Evolutionary conservation across 2,888 invertebrate genomes (phyloP), one percentile per base, ranked within the genome.

Genomic region (Temnothorax unifasciatus): DNA sequence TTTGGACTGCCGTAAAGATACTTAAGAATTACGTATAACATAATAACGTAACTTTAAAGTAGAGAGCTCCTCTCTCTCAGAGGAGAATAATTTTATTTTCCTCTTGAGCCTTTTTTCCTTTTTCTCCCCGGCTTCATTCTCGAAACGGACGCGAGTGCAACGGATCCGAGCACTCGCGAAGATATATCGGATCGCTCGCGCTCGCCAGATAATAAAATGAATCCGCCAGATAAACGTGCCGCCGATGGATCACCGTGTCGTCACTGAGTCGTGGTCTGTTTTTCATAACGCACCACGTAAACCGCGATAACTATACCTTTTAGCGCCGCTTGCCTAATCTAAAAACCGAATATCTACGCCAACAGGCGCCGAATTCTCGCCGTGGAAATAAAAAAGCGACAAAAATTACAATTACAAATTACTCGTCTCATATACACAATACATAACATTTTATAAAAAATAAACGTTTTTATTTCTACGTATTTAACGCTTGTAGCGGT

Each of bases 201-300:
- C 74, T 76, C 75, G 68, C 54, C 41, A 77, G 76, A 77, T 77
- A 77, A 77, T 77, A 52, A 66, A 76, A 77, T 77, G 13, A 82
- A 85, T 82, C 84, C 61, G 52, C 38, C 57, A 57, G 86, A 85
- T 89, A 85, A 86, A 64, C 76, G 73, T 64, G 21, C 66, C 41
- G 54, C 29, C 76, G 86, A 90, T 84, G 76, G 85, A 87, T 88
- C 90, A 61, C 44, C 54, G 21, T 69, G 83, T 86, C 84, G 85
- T 84, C 87, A 47, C 85, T 73, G 69, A 82, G 44, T 41, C 79
- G 87, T 86, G 87, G 85, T 90, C 90, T 91, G 90, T 90, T 91
- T 91, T 90, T 83, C 82, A 83, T 88, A 84, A 87, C 77, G 75
- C 82, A 66, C 41, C 57, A 59, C 29, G 47, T 52, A 66, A 63